Base-by-base conservation (phyloP, 2,113 vertebrate genomes). In the Scomber colias region DNA sequence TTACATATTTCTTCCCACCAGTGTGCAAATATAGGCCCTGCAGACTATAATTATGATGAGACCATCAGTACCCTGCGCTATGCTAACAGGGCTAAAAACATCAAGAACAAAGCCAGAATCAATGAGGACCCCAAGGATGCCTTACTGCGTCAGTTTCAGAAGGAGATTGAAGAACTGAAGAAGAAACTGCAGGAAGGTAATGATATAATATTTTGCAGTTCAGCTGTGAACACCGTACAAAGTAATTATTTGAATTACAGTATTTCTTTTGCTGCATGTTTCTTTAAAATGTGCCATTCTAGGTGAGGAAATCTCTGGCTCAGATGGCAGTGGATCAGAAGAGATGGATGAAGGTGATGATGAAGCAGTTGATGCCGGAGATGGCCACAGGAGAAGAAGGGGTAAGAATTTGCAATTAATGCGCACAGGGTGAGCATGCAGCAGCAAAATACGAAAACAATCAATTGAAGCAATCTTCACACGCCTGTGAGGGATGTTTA, bases 41-140 rank as follows among this genome's bases (percentile, higher is more conserved):
- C 98, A 67, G 98, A 99, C 92, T 99, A 99, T 84, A 99, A 99
- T 91, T 99, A 99, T 0, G 98, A 99, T 68, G 98, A 99, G 92
- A 99, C 98, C 57, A 99, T 99, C 89, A 99, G 98, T 87, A 99
- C 98, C 0, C 93, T 99, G 55, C 96, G 98, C 69, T 99, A 99
- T n/a, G 98, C 98, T 44, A 99, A 99, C 64, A 93, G 98, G 83
- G 98, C 98, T 84, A 99, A 99, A 92, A 99, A 99, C 91, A 99
- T 99, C 79, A 99, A 99, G 93, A 99, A 99, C 92, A 99, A 99
- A 93, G 98, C 98, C 79, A 96, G 98, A 91, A 99, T 99, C 84
- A 99, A 99, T 5, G 98, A 99, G 79, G 98, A 99, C 83, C 98
- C 98, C 53, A 99, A 99, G 82, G 98, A 99, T 75, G 98, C 98